phyloP scores from a whole-genome alignment of 2,888 invertebrate species.

The Hesperia comma region DNA sequence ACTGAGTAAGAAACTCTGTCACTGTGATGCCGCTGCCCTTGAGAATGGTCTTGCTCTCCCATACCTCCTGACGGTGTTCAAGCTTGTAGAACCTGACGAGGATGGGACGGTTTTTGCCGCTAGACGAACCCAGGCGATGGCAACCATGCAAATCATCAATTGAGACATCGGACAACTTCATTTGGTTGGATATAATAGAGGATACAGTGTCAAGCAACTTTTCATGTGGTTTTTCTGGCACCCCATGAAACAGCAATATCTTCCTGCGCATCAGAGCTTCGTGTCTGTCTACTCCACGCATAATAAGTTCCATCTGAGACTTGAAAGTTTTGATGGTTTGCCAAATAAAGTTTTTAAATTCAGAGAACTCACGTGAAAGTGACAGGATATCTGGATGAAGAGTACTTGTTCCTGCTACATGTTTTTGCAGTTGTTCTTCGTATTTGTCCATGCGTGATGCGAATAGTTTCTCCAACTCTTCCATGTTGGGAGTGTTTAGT shows the following conservation, averaged over 20 bases:
- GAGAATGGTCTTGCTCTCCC: neutral
- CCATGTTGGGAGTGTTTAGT: conserved; percentile 2
- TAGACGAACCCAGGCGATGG: neutral
- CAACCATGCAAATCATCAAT: neutral
- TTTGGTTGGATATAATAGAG: conserved; percentile 9
- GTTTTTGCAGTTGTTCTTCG: neutral
- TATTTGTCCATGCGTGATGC: neutral
- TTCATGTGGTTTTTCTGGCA: neutral
- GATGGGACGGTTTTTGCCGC: neutral
- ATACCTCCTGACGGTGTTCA: neutral
- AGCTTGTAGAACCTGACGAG: neutral
- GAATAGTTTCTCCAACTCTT: conserved; percentile 1
- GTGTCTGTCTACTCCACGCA: neutral
- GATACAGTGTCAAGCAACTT: neutral
- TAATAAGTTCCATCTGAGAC: neutral
- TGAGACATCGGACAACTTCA: conserved; percentile 1
- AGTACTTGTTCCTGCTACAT: neutral
- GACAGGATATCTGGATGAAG: neutral
- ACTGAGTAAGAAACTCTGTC: neutral
- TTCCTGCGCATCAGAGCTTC: neutral
- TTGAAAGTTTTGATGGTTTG: neutral
- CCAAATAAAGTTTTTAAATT: conserved; percentile 3
- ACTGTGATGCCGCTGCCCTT: neutral
- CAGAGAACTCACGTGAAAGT: neutral
- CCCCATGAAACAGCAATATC: neutral